phyloP scores from a whole-genome alignment of 2,888 invertebrate species.

The Sabatieria punctata region DNA sequence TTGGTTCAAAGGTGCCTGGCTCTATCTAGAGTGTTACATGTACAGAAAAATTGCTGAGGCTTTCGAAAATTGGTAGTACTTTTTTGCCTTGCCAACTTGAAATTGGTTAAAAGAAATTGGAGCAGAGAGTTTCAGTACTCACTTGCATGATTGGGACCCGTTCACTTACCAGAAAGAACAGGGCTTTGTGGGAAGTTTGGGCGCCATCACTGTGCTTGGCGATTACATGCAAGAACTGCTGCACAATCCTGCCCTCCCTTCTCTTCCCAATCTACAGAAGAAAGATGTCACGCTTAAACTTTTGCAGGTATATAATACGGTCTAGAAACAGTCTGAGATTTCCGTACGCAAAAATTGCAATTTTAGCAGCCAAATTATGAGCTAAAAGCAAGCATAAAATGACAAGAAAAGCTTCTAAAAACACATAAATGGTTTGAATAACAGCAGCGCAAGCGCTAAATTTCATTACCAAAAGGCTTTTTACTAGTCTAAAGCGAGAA shows the following conservation, averaged over 20 bases:
- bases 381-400: too few species aligned
- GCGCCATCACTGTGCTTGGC: constrained; percentile 43
- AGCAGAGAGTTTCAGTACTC: constrained; percentile 39
- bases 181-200: constrained; percentile 43
- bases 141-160: constrained; percentile 52
- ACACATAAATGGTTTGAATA: too few species aligned
- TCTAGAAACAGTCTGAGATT: neutral
- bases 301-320: neutral
- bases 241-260: neutral
- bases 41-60: constrained; percentile 48
- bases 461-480: too few species aligned
- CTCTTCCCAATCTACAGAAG: neutral
- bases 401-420: too few species aligned
- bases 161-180: constrained; percentile 56
- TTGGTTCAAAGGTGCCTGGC: constrained; percentile 64
- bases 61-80: constrained; percentile 48
- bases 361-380: too few species aligned
- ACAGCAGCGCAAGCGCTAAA: too few species aligned
- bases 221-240: constrained; percentile 3
- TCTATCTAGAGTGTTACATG: constrained; percentile 78
- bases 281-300: neutral
- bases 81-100: constrained; percentile 5
- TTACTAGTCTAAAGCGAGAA: too few species aligned
- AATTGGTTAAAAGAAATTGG: constrained; percentile 1
- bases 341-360: too few species aligned